Conservation (phyloP, 1,140 invertebrate species). For the Plectrocnemia conspersa region DNA sequence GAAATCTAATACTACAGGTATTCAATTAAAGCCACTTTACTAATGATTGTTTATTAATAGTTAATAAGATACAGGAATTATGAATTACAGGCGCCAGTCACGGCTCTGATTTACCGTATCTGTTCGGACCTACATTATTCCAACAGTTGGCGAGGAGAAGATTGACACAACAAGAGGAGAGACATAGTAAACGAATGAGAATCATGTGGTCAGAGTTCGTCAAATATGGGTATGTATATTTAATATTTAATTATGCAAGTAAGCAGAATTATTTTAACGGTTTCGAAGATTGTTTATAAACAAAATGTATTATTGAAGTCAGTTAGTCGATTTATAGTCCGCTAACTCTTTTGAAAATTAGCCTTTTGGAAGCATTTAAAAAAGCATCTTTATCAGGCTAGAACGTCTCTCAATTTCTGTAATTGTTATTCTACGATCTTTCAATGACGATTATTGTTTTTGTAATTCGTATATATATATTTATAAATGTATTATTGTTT, state of each 20-base stretch:
- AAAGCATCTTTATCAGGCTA: no score
- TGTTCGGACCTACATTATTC: constrained; percentile 61
- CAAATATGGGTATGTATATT: constrained; percentile 55
- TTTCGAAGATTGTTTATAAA: no score
- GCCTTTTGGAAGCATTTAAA: no score
- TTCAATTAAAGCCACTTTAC: constrained; percentile 28
- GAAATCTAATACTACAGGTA: constrained; percentile 45
- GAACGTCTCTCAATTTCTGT: no score
- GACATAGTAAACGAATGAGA: constrained; percentile 54
- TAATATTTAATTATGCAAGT: no score
- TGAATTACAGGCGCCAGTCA: constrained; percentile 53
- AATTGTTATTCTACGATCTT: no score
- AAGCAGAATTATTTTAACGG: no score
- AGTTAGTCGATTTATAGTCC: no score
- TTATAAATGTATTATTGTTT: no score
- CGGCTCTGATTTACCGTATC: constrained; percentile 58
- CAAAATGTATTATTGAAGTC: constrained; percentile 10
- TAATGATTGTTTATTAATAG: constrained; percentile 1
- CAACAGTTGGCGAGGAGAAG: constrained; percentile 56
- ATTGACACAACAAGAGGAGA: constrained; percentile 54
- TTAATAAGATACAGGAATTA: constrained; percentile 16
- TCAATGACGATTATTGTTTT: no score
- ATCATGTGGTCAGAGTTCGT: constrained; percentile 58
- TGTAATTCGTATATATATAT: no score
- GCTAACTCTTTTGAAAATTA: no score